Evolutionary conservation across 2,113 vertebrate genomes (phyloP).

Genomic region (Taxidea taxus): DNA sequence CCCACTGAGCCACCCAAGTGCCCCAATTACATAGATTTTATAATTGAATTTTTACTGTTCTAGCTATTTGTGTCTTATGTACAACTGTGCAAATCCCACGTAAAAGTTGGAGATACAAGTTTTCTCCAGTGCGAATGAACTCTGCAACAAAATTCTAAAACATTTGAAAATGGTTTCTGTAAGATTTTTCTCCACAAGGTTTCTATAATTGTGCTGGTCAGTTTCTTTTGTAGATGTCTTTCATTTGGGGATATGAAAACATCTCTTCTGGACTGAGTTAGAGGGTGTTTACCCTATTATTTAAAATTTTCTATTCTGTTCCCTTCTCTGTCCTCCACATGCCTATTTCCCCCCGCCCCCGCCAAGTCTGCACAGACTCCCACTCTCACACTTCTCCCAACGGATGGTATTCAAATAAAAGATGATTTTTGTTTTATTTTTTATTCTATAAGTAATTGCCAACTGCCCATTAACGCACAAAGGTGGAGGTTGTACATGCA

Average conservation of each 20-base stretch:
- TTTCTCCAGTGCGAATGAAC: not conserved
- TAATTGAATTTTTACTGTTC: not conserved
- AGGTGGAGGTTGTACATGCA: not conserved
- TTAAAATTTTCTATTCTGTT: not conserved
- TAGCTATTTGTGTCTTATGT: not conserved
- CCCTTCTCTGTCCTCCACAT: not conserved
- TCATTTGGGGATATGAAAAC: not conserved
- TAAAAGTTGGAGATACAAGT: not conserved
- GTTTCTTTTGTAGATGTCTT: not conserved
- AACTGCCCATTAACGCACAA: not conserved
- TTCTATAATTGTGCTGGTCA: rapidly evolving
- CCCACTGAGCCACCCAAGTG: not conserved
- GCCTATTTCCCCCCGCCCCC: too few species aligned
- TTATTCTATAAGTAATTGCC: not conserved
- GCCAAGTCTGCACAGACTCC: not conserved
- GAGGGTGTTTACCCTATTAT: not conserved
- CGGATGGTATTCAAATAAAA: not conserved
- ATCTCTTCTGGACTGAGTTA: not conserved
- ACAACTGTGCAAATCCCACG: not conserved
- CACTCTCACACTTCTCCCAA: not conserved
- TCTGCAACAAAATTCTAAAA: not conserved
- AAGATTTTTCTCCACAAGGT: not conserved
- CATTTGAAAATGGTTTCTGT: not conserved
- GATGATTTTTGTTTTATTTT: not conserved
- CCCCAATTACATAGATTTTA: not conserved